Percentiles rank a stretch among this genome's conserved stretches.
Evolutionary conservation across 2,113 vertebrate species (phyloP).

Genomic region (Noctilio leporinus): DNA sequence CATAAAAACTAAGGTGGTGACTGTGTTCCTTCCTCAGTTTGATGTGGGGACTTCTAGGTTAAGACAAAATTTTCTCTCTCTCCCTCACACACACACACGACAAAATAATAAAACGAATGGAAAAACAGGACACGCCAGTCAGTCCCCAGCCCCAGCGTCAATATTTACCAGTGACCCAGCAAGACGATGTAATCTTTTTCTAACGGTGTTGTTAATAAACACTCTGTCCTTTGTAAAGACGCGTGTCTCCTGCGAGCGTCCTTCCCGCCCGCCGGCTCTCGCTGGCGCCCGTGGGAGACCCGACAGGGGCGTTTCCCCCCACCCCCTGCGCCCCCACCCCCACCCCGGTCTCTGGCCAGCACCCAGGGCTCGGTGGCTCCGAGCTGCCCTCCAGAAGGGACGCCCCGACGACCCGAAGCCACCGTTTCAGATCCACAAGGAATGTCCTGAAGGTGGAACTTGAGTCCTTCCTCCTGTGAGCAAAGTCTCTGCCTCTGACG

Average conservation of each 20-base stretch:
- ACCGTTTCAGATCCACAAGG: not conserved
- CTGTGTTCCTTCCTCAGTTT: conserved; percentile 82
- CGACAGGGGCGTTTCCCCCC: not conserved
- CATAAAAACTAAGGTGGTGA: conserved; percentile 78
- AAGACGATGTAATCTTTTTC: conserved; percentile 84
- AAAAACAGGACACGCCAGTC: conserved; percentile 75
- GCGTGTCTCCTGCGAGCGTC: conserved; percentile 74
- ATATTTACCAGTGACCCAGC: conserved; percentile 81
- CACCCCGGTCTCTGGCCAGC: not conserved
- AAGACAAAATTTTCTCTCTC: conserved; percentile 53
- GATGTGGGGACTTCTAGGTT: conserved; percentile 81
- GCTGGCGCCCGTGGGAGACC: not conserved
- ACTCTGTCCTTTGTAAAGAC: conserved; percentile 86
- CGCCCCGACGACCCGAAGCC: not conserved
- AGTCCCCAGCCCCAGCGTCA: conserved; percentile 80
- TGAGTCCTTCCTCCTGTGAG: not conserved
- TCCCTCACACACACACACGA: not conserved
- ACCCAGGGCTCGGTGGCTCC: not conserved
- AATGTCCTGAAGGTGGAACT: not conserved
- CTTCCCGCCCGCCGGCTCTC: conserved; percentile 64
- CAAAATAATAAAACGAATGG: conserved; percentile 74
- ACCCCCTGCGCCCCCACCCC: too few species aligned
- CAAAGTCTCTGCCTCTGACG: not conserved
- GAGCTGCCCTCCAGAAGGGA: not conserved
- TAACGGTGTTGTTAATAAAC: conserved; percentile 87